A percentile compares a stretch with the other conserved stretches of the same genome.
Conservation (phyloP, 2,888 invertebrate species). For the Trichogramma dendrolimi region DNA sequence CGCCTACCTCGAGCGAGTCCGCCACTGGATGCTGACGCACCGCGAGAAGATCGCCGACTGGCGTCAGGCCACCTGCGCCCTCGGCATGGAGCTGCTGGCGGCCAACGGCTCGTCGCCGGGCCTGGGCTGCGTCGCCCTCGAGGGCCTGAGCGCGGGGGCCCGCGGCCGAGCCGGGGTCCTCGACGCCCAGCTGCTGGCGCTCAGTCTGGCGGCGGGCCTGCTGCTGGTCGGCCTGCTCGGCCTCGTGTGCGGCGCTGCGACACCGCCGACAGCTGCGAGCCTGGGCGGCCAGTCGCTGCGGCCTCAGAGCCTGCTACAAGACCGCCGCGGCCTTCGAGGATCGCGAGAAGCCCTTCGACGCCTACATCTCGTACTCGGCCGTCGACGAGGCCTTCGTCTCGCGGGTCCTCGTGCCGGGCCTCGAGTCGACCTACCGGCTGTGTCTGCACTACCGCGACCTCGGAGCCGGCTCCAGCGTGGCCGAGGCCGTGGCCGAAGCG, state of each 20-base stretch:
- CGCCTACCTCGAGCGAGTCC: slow-evolving; percentile 73
- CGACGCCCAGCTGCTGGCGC: slow-evolving; percentile 71
- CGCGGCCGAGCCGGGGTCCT: slow-evolving; percentile 74
- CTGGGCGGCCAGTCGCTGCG: slow-evolving; percentile 83
- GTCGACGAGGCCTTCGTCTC: slow-evolving; percentile 89
- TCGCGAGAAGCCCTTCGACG: slow-evolving; percentile 81
- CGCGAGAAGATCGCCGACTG: slow-evolving; percentile 78
- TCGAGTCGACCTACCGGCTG: slow-evolving; percentile 81
- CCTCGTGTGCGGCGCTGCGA: slow-evolving; percentile 72
- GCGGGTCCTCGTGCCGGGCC: slow-evolving; percentile 80
- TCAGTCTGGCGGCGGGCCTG: slow-evolving; percentile 68
- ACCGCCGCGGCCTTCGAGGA: slow-evolving; percentile 71
- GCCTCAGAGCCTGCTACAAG: slow-evolving; percentile 81
- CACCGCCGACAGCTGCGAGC: slow-evolving; percentile 77
- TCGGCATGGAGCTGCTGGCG: slow-evolving; percentile 68
- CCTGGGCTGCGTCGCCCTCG: slow-evolving; percentile 70
- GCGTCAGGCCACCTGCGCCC: slow-evolving; percentile 68
- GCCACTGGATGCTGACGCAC: slow-evolving; percentile 75
- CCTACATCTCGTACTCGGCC: slow-evolving; percentile 90
- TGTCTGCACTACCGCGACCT: slow-evolving; percentile 90
- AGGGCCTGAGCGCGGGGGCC: slow-evolving; percentile 69
- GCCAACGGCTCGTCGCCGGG: slow-evolving; percentile 69
- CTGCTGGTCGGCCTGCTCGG: slow-evolving; percentile 58
- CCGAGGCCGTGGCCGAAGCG: slow-evolving; percentile 88
- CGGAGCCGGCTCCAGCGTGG: slow-evolving; percentile 81